Percentiles rank a stretch among this genome's conserved stretches.
These are phyloP conservation scores for Chouioia cunea DNA, from an alignment of 2,888 invertebrate species.

Conservation along the genomic window DNA sequence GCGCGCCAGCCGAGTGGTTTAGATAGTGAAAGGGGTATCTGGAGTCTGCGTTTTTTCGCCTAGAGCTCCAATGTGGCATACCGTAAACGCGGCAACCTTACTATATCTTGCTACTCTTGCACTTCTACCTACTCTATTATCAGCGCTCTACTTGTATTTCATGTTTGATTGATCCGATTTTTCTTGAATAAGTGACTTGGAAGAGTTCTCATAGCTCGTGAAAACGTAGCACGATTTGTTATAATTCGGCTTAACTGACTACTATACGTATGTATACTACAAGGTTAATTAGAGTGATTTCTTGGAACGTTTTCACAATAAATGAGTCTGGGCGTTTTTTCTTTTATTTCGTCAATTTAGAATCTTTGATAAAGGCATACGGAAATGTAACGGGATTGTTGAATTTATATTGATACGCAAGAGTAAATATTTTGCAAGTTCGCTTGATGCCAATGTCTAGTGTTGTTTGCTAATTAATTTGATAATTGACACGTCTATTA, in stretches of 20 bases:
- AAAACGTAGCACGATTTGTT: slow-evolving; percentile 15
- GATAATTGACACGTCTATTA: too few species aligned
- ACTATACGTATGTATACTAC: background rate
- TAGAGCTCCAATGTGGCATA: background rate
- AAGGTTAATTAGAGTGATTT: slow-evolving; percentile 7
- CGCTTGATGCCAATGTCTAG: too few species aligned
- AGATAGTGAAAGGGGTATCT: slow-evolving; percentile 43
- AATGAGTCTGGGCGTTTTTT: too few species aligned
- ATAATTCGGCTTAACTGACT: background rate
- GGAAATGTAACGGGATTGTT: too few species aligned
- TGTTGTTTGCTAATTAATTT: too few species aligned
- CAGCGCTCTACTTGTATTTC: slow-evolving; percentile 9
- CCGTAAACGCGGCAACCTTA: slow-evolving; percentile 13
- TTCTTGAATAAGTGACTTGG: background rate
- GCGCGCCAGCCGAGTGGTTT: slow-evolving; percentile 17
- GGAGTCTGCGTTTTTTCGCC: slow-evolving; percentile 17
- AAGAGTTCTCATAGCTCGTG: background rate
- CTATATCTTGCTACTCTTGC: background rate
- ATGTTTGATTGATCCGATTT: slow-evolving; percentile 14
- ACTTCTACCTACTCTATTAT: background rate
- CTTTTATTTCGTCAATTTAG: too few species aligned
- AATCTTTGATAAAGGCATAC: too few species aligned
- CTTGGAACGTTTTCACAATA: background rate
- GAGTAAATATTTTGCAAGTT: too few species aligned
- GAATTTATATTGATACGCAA: too few species aligned